Evolutionary conservation across 2,113 vertebrate species (phyloP).

Genomic region (Gavialis gangeticus): DNA sequence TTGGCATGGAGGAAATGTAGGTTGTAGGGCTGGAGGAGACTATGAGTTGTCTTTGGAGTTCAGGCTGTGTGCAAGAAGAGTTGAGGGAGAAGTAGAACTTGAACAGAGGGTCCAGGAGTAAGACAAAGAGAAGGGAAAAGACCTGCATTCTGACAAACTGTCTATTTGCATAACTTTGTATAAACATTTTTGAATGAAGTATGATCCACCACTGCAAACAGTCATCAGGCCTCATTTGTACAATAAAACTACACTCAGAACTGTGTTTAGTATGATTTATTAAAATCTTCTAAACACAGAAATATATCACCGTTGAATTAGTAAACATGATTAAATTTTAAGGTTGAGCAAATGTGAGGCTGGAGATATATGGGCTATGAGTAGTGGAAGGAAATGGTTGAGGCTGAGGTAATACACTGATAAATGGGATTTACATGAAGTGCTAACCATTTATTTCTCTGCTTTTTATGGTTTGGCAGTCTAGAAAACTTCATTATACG

Average conservation of each 20-base stretch:
- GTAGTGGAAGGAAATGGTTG: background rate
- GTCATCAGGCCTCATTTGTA: background rate
- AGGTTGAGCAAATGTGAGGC: background rate
- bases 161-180: background rate
- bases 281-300: constrained; percentile 7
- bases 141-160: background rate
- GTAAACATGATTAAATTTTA: background rate
- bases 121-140: background rate
- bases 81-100: background rate
- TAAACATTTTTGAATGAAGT: constrained; percentile 18
- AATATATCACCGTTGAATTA: background rate
- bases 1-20: background rate
- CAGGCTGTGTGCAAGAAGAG: background rate
- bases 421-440: constrained; percentile 8
- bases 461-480: background rate
- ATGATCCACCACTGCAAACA: background rate
- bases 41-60: background rate
- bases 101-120: background rate
- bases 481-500: constrained; percentile 5
- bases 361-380: background rate
- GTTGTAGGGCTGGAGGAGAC: background rate
- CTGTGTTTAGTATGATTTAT: constrained; percentile 19
- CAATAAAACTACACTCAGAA: background rate
- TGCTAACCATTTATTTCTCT: constrained; percentile 22
- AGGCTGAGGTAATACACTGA: background rate